Conservation (phyloP, 1,140 invertebrate genomes). For the Parasteatoda tepidariorum region DNA sequence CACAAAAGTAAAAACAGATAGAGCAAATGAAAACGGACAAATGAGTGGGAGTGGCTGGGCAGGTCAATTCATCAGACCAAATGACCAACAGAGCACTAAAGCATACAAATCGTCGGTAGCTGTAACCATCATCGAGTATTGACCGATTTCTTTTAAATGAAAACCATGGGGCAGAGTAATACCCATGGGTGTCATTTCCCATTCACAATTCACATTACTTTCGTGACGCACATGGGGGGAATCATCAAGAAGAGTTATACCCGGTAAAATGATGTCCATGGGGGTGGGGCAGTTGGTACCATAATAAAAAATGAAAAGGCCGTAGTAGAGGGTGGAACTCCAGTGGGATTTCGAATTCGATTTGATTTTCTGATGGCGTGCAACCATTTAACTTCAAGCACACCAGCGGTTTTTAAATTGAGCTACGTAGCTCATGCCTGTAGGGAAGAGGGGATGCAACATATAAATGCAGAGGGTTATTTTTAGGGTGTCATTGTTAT, state of each 20-base stretch:
- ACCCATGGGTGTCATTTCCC: not conserved
- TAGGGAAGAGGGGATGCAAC: too few relatives aligned
- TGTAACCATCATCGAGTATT: not conserved
- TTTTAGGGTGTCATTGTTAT: too few relatives aligned
- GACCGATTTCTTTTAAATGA: not conserved
- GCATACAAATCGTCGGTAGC: not conserved
- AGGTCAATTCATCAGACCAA: not conserved
- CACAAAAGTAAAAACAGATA: too few relatives aligned
- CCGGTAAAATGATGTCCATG: not conserved
- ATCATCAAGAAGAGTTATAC: too few relatives aligned
- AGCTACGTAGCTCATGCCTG: too few relatives aligned
- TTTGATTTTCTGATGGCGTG: slow-evolving; percentile 14
- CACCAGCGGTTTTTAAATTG: not conserved
- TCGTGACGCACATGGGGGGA: not conserved
- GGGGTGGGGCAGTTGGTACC: not conserved
- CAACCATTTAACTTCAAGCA: not conserved
- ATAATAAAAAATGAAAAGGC: not conserved
- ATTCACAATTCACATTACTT: not conserved
- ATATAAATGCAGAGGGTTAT: too few relatives aligned
- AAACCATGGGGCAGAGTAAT: not conserved
- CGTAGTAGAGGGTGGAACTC: not conserved
- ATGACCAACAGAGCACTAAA: too few relatives aligned
- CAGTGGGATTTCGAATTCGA: not conserved
- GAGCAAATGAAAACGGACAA: not conserved
- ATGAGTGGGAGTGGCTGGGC: not conserved